Conservation (phyloP, 2,113 vertebrate species). For the Cavia aperea region DNA sequence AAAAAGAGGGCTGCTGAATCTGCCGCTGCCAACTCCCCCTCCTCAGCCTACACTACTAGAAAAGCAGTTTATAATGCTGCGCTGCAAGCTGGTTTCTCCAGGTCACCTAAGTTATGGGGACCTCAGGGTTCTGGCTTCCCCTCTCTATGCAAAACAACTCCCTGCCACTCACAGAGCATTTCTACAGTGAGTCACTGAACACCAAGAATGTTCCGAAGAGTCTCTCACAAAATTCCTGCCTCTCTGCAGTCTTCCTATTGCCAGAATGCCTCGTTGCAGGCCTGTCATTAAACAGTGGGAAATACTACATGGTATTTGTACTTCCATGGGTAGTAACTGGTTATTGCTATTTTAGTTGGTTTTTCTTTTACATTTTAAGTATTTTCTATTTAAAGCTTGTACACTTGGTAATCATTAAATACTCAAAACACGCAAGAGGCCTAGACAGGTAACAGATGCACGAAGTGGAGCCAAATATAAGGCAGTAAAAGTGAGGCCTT, state of each 20-base stretch:
- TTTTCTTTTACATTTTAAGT: neutral
- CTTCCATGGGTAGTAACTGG: neutral
- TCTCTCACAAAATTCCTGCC: neutral
- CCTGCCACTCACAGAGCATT: neutral
- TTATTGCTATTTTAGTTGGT: neutral
- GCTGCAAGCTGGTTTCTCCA: neutral
- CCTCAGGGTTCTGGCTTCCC: neutral
- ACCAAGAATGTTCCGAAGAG: neutral
- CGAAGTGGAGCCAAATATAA: neutral
- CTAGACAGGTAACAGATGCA: neutral
- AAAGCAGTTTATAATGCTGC: neutral
- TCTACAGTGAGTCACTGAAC: neutral
- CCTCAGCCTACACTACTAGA: neutral
- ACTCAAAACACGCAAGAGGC: neutral
- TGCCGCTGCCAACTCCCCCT: neutral
- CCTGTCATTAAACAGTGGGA: neutral
- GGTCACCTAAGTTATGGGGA: neutral
- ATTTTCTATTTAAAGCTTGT: neutral
- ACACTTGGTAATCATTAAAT: slow-evolving; percentile 24
- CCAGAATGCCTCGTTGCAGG: neutral
- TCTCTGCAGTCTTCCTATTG: neutral
- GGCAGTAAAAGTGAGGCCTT: neutral
- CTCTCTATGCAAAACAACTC: neutral
- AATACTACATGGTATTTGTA: neutral
- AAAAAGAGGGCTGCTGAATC: neutral